These are phyloP conservation scores for Protodeltote pygarga DNA, from an alignment of 2,888 invertebrate species.

Conservation along the genomic window DNA sequence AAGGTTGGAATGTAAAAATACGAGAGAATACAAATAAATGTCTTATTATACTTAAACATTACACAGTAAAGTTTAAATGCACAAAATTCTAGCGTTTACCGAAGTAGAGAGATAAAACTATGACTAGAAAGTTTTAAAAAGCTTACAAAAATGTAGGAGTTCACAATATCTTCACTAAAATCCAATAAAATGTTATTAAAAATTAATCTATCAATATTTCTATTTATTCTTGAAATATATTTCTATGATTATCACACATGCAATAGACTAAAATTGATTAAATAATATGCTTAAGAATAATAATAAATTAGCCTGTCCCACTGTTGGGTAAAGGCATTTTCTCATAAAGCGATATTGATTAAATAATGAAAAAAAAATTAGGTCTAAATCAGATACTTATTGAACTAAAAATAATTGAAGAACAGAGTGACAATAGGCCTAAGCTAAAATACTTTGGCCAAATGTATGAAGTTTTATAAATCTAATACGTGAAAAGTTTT, in stretches of 20 bases:
- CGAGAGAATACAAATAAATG: slow-evolving; percentile 57
- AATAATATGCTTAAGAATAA: slow-evolving; percentile 44
- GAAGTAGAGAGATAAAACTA: slow-evolving; percentile 48
- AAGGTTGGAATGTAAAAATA: slow-evolving; percentile 58
- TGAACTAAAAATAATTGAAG: too few relatives aligned
- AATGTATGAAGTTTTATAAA: too few relatives aligned
- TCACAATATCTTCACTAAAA: slow-evolving; percentile 34
- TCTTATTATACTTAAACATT: slow-evolving; percentile 46
- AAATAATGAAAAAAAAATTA: too few relatives aligned
- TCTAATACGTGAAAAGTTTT: too few relatives aligned
- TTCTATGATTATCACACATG: slow-evolving; percentile 42
- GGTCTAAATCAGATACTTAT: too few relatives aligned
- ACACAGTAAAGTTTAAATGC: slow-evolving; percentile 48
- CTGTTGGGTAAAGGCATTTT: too few relatives aligned
- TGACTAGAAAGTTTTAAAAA: slow-evolving; percentile 53
- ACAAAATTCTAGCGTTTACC: slow-evolving; percentile 47
- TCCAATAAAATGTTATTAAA: too few relatives aligned
- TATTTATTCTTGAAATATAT: slow-evolving; percentile 34
- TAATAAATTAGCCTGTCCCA: too few relatives aligned
- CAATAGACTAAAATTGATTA: slow-evolving; percentile 40
- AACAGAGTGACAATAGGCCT: too few relatives aligned
- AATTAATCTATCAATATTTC: slow-evolving; percentile 27
- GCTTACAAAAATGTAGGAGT: slow-evolving; percentile 46
- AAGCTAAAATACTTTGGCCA: too few relatives aligned
- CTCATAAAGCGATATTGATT: too few relatives aligned